Base-by-base conservation (phyloP, 1,140 invertebrate genomes). In the Lutraria rhynchaena region DNA sequence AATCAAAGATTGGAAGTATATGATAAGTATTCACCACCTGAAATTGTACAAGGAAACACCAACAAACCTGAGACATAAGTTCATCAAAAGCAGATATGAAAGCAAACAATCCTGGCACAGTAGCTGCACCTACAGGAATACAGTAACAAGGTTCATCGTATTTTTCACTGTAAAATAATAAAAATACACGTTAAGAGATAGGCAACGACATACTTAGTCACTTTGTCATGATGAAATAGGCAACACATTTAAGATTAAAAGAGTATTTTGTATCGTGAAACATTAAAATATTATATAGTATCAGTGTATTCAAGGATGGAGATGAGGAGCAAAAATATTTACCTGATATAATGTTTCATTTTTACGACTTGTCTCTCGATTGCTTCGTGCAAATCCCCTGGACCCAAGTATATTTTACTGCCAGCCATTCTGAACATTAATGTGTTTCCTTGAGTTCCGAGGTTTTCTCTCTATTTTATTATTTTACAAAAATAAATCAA, bases 401-500 rank as follows among this genome's bases (percentile, higher is more conserved):
- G 75, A 0, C 49, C 60, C 29, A 77, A 15, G 35, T 77, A 77
- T 3, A 77, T 11, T 15, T 77, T 35, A 27, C 75, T 77, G 2
- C 75, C 75, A 3, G 75, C 75, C 75, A 77, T n/a, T 27, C 75
- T n/a, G 37, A 67, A 77, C 29, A 77, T 19, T 49, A 77, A 67
- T 17, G 75, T 41, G 22, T 77, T 77, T 4, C 60, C 75, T 15
- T 31, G n/a, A 0, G 60, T n/a, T 7, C 63, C 44, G 2, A 77
- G 33, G 29, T 67, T 61, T 57, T 67, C 75, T 46, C 24, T 58
- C 71, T 75, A n/a, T n/a, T n/a, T n/a, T n/a, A n/a, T n/a, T n/a
- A n/a, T n/a, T n/a, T n/a, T n/a, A n/a, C n/a, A n/a, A n/a, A n/a
- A n/a, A n/a, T n/a, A n/a, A n/a, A n/a, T n/a, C n/a, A n/a, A n/a